phyloP scores from a whole-genome alignment of 2,888 invertebrate species.

The Lasioglossum malachurum region DNA sequence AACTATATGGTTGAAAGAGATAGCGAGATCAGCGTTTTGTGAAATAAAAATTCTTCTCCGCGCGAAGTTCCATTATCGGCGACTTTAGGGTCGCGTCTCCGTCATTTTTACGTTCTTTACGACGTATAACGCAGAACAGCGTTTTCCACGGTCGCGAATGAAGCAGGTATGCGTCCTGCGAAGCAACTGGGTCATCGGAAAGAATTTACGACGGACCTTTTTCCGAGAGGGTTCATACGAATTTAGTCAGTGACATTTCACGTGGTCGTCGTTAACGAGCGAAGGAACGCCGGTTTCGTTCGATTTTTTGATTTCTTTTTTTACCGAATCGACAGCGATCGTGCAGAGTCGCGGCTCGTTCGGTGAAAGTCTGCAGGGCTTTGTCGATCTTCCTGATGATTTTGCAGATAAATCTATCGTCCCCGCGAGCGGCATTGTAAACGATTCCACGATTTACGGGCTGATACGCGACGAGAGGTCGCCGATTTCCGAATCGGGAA shows the following conservation, averaged over 20 bases:
- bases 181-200: not conserved
- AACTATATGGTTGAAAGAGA: not conserved
- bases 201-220: slow-evolving; percentile 23
- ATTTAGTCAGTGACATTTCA: slow-evolving; percentile 57
- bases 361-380: slow-evolving; percentile 34
- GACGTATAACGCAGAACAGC: not conserved
- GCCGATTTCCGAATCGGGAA: slow-evolving; percentile 11
- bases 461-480: slow-evolving; percentile 18
- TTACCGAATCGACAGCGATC: not conserved
- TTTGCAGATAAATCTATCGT: slow-evolving; percentile 19
- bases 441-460: slow-evolving; percentile 33
- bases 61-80: not conserved
- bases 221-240: not conserved
- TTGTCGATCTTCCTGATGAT: slow-evolving; percentile 16
- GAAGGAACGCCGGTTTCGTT: slow-evolving; percentile 1
- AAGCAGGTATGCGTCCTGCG: not conserved
- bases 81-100: not conserved
- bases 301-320: slow-evolving; percentile 4
- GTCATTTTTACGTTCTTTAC: not conserved
- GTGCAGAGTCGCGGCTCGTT: slow-evolving; percentile 9
- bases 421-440: not conserved
- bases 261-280: slow-evolving; percentile 48
- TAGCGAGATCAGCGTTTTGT: not conserved
- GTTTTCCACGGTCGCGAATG: not conserved
- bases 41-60: not conserved